Evolutionary conservation across 1,140 invertebrate genomes (phyloP).

Genomic region (Gonatopus flavifemur): DNA sequence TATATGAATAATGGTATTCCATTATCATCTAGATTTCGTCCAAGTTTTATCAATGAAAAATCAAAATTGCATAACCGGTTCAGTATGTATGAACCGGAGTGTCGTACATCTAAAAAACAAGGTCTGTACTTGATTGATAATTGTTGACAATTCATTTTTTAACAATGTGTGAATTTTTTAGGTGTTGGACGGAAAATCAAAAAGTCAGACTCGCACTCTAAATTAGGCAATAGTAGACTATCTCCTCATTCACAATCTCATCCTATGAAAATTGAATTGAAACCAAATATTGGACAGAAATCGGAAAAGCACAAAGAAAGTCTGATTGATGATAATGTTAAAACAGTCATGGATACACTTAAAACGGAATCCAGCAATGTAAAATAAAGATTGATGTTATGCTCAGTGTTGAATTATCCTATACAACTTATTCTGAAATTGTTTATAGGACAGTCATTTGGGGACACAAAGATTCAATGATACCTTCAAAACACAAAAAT

Average conservation of each 20-base stretch:
- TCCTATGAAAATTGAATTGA: slow-evolving; percentile 22
- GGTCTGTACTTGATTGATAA: too few species aligned
- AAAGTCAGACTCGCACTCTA: too few species aligned
- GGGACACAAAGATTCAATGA: slow-evolving; percentile 24
- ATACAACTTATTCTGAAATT: slow-evolving; percentile 6
- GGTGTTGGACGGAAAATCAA: too few species aligned
- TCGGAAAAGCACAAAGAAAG: slow-evolving; percentile 21
- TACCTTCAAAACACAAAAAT: slow-evolving; percentile 14
- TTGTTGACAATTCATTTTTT: too few species aligned
- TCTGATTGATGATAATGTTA: slow-evolving; percentile 50
- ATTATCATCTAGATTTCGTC: too few species aligned
- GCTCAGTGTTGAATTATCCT: too few species aligned
- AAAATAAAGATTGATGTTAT: slow-evolving; percentile 14
- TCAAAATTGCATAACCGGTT: slow-evolving; percentile 33
- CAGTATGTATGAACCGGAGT: slow-evolving; percentile 49
- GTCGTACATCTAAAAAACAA: too few species aligned
- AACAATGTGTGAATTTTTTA: too few species aligned
- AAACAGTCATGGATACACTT: slow-evolving; percentile 51
- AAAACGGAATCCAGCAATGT: slow-evolving; percentile 45
- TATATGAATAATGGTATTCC: too few species aligned
- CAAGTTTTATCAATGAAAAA: slow-evolving; percentile 7
- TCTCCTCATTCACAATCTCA: too few species aligned
- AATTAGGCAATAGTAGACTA: too few species aligned
- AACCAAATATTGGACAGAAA: background rate
- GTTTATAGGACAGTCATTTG: slow-evolving; percentile 32